phyloP scores from a whole-genome alignment of 2,113 vertebrate species.

The Xenopus laevis region DNA sequence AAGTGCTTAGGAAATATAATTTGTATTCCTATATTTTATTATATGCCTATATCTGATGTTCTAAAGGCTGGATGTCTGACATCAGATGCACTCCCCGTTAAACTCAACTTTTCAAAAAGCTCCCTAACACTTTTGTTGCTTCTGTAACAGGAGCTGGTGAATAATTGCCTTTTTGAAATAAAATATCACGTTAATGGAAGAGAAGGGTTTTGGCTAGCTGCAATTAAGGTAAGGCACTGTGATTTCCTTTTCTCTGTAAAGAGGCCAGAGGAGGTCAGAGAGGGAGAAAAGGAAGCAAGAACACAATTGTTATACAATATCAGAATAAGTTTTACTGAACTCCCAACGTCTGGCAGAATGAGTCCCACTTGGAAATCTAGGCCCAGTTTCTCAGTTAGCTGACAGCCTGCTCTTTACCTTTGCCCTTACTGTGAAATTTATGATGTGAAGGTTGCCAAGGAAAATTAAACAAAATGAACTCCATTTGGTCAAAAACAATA shows the following conservation, averaged over 20 bases:
- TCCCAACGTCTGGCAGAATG: slow-evolving; percentile 29
- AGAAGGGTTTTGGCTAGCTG: slow-evolving; percentile 63
- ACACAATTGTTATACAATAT: slow-evolving; percentile 68
- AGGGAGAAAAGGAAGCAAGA: slow-evolving; percentile 66
- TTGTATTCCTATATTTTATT: too few species aligned
- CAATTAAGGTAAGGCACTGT: slow-evolving; percentile 64
- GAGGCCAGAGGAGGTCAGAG: slow-evolving; percentile 58
- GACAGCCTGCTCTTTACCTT: background rate
- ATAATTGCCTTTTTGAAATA: slow-evolving; percentile 48
- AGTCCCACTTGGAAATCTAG: background rate
- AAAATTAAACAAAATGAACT: too few species aligned
- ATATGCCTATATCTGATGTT: slow-evolving; percentile 5
- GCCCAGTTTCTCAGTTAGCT: background rate
- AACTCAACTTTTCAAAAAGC: slow-evolving; percentile 4
- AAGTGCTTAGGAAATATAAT: too few species aligned
- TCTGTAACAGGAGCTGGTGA: slow-evolving; percentile 45
- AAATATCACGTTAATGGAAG: slow-evolving; percentile 55
- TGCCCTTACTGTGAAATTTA: background rate
- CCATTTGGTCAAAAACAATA: too few species aligned
- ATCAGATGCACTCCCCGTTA: background rate
- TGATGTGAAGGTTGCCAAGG: background rate
- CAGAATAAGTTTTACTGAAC: slow-evolving; percentile 60
- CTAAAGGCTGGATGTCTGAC: background rate
- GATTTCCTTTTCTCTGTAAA: slow-evolving; percentile 64
- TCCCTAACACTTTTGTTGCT: slow-evolving; percentile 21